phyloP scores from a whole-genome alignment of 2,888 invertebrate species.

The Prosopocoilus inquinatus region DNA sequence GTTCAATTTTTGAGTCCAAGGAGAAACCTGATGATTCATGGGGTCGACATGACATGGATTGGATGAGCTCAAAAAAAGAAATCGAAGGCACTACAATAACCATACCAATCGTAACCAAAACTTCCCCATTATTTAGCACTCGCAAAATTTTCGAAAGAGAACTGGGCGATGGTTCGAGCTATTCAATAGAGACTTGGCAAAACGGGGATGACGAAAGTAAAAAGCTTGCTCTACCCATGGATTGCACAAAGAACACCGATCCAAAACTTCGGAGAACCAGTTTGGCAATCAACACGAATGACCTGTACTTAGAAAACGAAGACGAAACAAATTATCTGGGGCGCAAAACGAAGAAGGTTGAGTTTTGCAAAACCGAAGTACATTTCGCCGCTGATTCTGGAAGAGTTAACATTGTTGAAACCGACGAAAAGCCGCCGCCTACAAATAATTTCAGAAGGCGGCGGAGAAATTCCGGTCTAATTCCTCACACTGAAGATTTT shows the following conservation, averaged over 20 bases:
- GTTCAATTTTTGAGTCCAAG: slow-evolving; percentile 32
- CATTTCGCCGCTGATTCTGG: slow-evolving; percentile 86
- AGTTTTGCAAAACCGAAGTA: slow-evolving; percentile 85
- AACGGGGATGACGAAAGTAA: slow-evolving; percentile 41
- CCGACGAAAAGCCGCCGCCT: slow-evolving; percentile 83
- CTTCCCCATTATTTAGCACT: slow-evolving; percentile 14
- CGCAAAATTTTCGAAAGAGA: slow-evolving; percentile 10
- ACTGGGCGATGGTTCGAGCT: slow-evolving; percentile 12
- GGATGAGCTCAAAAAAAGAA: slow-evolving; percentile 25
- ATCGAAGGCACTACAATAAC: slow-evolving; percentile 45
- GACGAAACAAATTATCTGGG: slow-evolving; percentile 5
- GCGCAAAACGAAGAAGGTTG: slow-evolving; percentile 52
- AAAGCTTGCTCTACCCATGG: slow-evolving; percentile 58
- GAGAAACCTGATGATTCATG: slow-evolving; percentile 25
- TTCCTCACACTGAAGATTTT: slow-evolving; percentile 43
- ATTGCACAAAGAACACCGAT: slow-evolving; percentile 46
- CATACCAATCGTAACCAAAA: slow-evolving; percentile 43
- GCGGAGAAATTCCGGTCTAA: slow-evolving; percentile 57
- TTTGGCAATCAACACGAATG: slow-evolving; percentile 33
- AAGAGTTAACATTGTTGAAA: slow-evolving; percentile 82
- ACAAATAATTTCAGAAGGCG: slow-evolving; percentile 75
- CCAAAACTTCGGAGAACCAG: slow-evolving; percentile 34
- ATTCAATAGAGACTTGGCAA: slow-evolving; percentile 26
- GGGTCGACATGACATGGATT: not conserved
- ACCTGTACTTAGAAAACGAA: slow-evolving; percentile 11